A percentile compares a stretch with the other conserved stretches of the same genome.
phyloP scores from a whole-genome alignment of 2,797 vertebrate species.

The Enteromius argenteus region DNA sequence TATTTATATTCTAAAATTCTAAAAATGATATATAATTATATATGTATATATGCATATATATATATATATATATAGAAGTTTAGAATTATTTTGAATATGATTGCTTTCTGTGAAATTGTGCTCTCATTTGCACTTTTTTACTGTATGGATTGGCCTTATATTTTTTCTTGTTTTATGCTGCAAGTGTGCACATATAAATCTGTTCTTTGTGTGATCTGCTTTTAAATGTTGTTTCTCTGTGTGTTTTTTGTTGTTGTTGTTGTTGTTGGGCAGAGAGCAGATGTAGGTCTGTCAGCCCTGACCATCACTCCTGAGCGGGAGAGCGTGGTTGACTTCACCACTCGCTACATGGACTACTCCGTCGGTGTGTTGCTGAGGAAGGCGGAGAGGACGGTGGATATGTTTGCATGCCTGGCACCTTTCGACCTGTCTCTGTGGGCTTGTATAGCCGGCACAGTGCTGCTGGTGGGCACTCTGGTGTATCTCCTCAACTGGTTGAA shows the following conservation, averaged over 20 bases:
- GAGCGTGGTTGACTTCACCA: conserved; percentile 97
- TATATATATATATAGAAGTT: too few species aligned
- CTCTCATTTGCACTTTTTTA: not conserved
- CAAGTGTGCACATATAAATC: not conserved
- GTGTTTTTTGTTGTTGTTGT: not conserved
- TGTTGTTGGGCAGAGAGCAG: conserved; percentile 84
- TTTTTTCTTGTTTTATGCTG: not conserved
- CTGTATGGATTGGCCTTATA: not conserved
- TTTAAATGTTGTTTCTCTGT: conserved; percentile 25
- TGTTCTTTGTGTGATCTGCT: not conserved
- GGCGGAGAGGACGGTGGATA: conserved; percentile 95
- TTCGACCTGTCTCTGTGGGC: conserved; percentile 98
- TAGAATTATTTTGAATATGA: too few species aligned
- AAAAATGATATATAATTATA: too few species aligned
- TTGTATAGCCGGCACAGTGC: conserved; percentile 95
- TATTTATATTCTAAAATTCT: too few species aligned
- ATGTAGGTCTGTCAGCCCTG: conserved; percentile 95
- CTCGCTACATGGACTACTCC: conserved; percentile 98
- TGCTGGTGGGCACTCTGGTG: conserved; percentile 93
- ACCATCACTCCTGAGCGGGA: conserved; percentile 98
- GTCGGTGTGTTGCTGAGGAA: conserved; percentile 95
- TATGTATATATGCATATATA: too few species aligned
- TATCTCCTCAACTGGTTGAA: conserved; percentile 98
- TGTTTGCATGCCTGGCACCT: conserved; percentile 97
- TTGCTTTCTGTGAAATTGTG: not conserved